phyloP scores from a whole-genome alignment of 1,140 invertebrate genomes.

The Cyphomyrmex costatus region DNA sequence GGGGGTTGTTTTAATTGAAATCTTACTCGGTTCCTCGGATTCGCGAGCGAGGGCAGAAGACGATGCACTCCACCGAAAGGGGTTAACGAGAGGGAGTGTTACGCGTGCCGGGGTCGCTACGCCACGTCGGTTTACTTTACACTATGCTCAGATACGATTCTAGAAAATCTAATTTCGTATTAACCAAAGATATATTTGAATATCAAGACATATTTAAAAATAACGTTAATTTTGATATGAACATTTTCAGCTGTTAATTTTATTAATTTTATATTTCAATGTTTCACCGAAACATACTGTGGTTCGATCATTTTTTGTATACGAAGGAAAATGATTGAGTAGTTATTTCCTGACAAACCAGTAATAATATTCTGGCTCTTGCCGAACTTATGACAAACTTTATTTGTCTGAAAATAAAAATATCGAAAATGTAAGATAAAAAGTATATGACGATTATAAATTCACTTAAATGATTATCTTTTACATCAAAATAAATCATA shows the following conservation, averaged over 20 bases:
- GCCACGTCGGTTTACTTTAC: constrained; percentile 34
- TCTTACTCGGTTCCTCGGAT: constrained; percentile 84
- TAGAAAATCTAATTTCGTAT: constrained; percentile 32
- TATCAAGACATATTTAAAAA: neutral
- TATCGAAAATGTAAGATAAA: too few relatives aligned
- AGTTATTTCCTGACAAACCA: too few relatives aligned
- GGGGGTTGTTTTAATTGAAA: constrained; percentile 88
- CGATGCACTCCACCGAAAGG: constrained; percentile 67
- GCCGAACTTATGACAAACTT: too few relatives aligned
- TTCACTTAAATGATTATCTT: too few relatives aligned
- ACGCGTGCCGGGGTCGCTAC: constrained; percentile 60
- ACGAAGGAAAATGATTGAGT: too few relatives aligned
- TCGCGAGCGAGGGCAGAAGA: constrained; percentile 72
- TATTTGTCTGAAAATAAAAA: too few relatives aligned
- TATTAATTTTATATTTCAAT: neutral
- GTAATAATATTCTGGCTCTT: too few relatives aligned
- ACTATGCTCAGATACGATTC: constrained; percentile 13
- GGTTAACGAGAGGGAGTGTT: constrained; percentile 75
- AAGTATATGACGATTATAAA: too few relatives aligned
- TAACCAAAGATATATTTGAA: constrained; percentile 27
- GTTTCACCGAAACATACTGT: neutral
- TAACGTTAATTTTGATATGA: neutral
- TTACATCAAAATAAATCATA: too few relatives aligned
- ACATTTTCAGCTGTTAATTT: neutral
- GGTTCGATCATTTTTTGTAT: neutral